Evolutionary conservation across 2,113 vertebrate species (phyloP), one percentile per base, ranked within the genome.

Genomic region (Eira barbara): DNA sequence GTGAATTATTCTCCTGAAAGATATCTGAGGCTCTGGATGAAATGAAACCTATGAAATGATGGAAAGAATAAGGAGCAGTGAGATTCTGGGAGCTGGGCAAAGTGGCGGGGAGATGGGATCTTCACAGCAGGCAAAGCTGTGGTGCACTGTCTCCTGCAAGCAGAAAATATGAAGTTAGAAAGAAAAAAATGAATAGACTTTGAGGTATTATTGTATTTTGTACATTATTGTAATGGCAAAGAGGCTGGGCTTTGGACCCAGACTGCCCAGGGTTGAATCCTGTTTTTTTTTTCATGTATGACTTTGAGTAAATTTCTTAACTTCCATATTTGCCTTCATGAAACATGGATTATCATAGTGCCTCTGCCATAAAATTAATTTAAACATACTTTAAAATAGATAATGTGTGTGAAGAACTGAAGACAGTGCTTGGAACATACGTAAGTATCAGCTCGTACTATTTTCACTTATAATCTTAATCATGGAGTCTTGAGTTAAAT

Each of bases 21-120:
- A 87, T 82, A 74, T 91, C 57, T 92, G 74, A 83, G 21, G n/a
- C 4, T 91, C 27, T 73, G 42, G 42, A 86, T 74, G 63, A 86
- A 73, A 34, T 59, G 23, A 76, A 89, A 25, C 11, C 23, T 42
- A 34, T 45, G 17, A n/a, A 74, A 65, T 25, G 27, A 61, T 4
- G 13, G 10, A 15, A 49, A 76, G 10, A 27, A 59, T 52, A 55
- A 78, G 57, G 45, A 36, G 6, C 4, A 15, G 23, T 5, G 18
- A 6, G 3, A 20, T 23, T 63, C 20, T 12, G 2, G 4, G 5
- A n/a, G 4, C 18, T 15, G 11, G 7, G 29, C 7, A 21, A 7
- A 25, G 2, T n/a, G 21, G 17, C 9, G 31, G 27, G n/a, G 3
- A 45, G 31, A 71, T 7, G 21, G 2, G 0, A 25, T 36, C n/a